Evolutionary conservation across 1,140 invertebrate genomes (phyloP).

Genomic region (Drosophila santomea): DNA sequence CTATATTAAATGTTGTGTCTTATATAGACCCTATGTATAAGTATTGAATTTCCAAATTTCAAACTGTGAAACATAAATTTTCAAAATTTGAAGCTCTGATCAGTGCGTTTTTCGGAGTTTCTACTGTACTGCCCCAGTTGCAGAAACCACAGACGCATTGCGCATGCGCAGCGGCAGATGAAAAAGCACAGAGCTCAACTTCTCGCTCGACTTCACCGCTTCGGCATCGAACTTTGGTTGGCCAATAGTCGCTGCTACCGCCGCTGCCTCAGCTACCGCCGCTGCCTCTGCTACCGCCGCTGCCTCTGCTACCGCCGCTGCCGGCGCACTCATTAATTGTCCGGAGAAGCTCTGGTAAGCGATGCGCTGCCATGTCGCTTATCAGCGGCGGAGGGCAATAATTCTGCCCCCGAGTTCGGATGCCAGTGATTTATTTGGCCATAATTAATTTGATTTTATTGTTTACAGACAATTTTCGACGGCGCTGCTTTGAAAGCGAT

Average conservation of each 20-base stretch:
- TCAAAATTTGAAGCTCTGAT: background rate
- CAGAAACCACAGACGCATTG: slow-evolving; percentile 50
- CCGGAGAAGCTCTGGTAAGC: slow-evolving; percentile 18
- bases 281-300: slow-evolving; percentile 1
- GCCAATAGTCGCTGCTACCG: slow-evolving; percentile 47
- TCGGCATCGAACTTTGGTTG: slow-evolving; percentile 41
- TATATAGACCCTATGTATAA: too few species aligned
- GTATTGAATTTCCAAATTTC: background rate
- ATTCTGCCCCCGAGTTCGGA: slow-evolving; percentile 20
- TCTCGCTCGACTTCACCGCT: slow-evolving; percentile 65
- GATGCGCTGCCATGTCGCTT: slow-evolving; percentile 8
- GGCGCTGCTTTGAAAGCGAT: slow-evolving; percentile 17
- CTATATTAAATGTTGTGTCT: too few species aligned
- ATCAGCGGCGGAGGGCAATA: slow-evolving; percentile 43
- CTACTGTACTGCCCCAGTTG: slow-evolving; percentile 61
- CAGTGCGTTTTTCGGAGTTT: background rate
- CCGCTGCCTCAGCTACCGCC: slow-evolving; percentile 2
- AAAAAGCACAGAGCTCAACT: slow-evolving; percentile 1
- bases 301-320: slow-evolving; percentile 11
- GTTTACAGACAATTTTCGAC: slow-evolving; percentile 27
- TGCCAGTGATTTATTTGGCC: slow-evolving; percentile 67
- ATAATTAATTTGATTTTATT: slow-evolving; percentile 76
- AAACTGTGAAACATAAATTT: background rate
- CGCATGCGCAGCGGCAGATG: slow-evolving; percentile 25
- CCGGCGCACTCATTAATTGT: slow-evolving; percentile 28